A percentile compares a stretch with the other conserved stretches of the same genome.
phyloP scores from a whole-genome alignment of 2,113 vertebrate species.

The Ochotona curzoniae region DNA sequence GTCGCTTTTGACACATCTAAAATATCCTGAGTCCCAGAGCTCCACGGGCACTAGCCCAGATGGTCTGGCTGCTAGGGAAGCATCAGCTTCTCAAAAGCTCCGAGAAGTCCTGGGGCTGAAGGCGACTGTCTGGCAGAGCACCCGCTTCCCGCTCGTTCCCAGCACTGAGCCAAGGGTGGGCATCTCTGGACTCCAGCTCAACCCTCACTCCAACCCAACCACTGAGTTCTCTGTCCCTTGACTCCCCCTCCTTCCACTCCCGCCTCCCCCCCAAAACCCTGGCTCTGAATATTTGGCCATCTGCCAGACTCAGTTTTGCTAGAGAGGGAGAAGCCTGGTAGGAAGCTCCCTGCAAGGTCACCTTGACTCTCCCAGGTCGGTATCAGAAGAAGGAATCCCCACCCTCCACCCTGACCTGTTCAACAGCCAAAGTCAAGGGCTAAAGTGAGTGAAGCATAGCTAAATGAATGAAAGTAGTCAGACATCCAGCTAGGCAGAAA shows the following conservation, averaged over 20 bases:
- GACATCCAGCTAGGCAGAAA: neutral
- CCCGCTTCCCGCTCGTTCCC: neutral
- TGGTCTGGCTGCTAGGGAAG: neutral
- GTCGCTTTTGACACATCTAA: conserved; percentile 59
- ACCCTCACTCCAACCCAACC: neutral
- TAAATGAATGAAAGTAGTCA: neutral
- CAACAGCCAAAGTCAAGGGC: neutral
- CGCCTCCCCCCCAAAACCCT: accelerated
- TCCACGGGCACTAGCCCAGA: neutral
- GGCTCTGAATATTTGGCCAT: neutral
- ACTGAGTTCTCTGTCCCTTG: neutral
- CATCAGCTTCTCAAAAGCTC: neutral
- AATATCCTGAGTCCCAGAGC: neutral
- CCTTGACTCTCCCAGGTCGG: neutral
- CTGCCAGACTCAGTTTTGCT: neutral
- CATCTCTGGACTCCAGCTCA: neutral
- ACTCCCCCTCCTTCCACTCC: neutral
- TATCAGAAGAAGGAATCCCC: neutral
- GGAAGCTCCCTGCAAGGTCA: neutral
- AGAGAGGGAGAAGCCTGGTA: neutral
- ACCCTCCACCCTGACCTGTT: neutral
- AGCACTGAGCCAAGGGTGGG: neutral
- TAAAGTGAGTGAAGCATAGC: neutral
- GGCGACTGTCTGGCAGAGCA: neutral
- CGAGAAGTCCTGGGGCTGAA: neutral